phyloP scores from a whole-genome alignment of 1,140 invertebrate genomes.

The Pachypeltis micranthus region DNA sequence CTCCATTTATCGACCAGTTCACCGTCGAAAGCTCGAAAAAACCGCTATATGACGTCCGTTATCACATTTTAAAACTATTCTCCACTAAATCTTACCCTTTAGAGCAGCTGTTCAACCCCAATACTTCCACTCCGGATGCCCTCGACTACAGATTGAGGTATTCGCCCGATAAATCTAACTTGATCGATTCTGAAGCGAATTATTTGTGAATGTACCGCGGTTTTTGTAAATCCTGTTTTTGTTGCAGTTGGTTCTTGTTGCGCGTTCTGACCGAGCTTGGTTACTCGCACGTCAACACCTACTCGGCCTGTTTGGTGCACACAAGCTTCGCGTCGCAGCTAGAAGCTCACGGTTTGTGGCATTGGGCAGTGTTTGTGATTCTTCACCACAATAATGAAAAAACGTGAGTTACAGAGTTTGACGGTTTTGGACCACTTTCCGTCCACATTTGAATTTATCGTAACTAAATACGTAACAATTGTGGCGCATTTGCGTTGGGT shows the following conservation, averaged over 20 bases:
- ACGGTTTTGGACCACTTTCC: neutral
- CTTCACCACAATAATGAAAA: slow-evolving; percentile 58
- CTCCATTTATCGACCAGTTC: slow-evolving; percentile 37
- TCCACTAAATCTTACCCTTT: slow-evolving; percentile 49
- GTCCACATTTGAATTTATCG: no score
- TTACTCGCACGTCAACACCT: slow-evolving; percentile 52
- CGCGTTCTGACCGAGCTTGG: slow-evolving; percentile 57
- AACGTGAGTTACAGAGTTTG: slow-evolving; percentile 34
- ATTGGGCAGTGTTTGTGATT: slow-evolving; percentile 78
- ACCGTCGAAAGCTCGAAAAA: slow-evolving; percentile 24
- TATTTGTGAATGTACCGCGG: no score
- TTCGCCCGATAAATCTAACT: no score
- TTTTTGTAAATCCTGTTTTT: slow-evolving; percentile 6
- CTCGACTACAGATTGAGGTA: slow-evolving; percentile 68
- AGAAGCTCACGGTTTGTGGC: slow-evolving; percentile 69
- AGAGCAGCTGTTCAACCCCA: slow-evolving; percentile 59
- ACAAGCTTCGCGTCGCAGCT: slow-evolving; percentile 70
- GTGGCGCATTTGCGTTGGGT: no score
- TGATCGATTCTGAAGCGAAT: neutral
- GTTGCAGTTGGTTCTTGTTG: slow-evolving; percentile 54
- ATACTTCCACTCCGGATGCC: slow-evolving; percentile 61
- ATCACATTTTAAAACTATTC: slow-evolving; percentile 69
- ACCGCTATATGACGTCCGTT: slow-evolving; percentile 58
- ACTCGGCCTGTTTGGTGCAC: slow-evolving; percentile 46
- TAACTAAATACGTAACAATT: no score